phyloP scores from a whole-genome alignment of 1,140 invertebrate species.

The Steinernema feltiae region DNA sequence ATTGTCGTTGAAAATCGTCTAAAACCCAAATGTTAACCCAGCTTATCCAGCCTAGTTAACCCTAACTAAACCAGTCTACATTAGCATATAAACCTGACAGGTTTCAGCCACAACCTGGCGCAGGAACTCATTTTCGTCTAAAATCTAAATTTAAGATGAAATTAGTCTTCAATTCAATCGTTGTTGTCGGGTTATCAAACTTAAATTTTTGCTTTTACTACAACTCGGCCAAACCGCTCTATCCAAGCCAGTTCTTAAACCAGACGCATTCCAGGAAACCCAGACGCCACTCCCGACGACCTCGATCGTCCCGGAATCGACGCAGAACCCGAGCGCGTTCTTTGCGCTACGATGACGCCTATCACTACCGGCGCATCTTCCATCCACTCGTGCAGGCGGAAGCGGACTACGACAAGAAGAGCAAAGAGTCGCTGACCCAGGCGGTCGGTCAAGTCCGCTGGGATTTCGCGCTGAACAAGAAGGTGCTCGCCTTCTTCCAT shows the following conservation, averaged over 20 bases:
- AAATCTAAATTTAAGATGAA: too few relatives aligned
- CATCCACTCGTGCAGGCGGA: constrained; percentile 91
- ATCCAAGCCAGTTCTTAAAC: too few relatives aligned
- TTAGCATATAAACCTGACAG: too few relatives aligned
- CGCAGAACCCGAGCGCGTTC: constrained; percentile 89
- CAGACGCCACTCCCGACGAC: constrained; percentile 93
- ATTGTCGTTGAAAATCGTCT: constrained; percentile 23
- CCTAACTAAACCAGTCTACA: too few relatives aligned
- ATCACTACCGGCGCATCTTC: constrained; percentile 98
- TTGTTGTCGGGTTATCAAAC: too few relatives aligned
- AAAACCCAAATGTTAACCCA: too few relatives aligned
- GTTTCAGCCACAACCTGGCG: too few relatives aligned
- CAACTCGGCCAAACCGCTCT: too few relatives aligned
- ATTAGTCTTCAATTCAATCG: too few relatives aligned
- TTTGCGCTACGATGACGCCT: constrained; percentile 92
- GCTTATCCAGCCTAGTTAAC: too few relatives aligned
- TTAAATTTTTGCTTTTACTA: too few relatives aligned
- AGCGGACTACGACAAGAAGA: constrained; percentile 93
- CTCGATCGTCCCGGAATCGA: constrained; percentile 93
- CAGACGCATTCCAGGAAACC: constrained; percentile 80
- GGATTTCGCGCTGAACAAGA: constrained; percentile 97
- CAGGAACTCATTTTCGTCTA: too few relatives aligned
- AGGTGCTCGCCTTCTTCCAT: constrained; percentile 92
- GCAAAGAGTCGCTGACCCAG: constrained; percentile 97
- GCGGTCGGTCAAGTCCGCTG: constrained; percentile 96